Conservation (phyloP, 2,797 vertebrate species). For the Pseudomugil gertrudae region DNA sequence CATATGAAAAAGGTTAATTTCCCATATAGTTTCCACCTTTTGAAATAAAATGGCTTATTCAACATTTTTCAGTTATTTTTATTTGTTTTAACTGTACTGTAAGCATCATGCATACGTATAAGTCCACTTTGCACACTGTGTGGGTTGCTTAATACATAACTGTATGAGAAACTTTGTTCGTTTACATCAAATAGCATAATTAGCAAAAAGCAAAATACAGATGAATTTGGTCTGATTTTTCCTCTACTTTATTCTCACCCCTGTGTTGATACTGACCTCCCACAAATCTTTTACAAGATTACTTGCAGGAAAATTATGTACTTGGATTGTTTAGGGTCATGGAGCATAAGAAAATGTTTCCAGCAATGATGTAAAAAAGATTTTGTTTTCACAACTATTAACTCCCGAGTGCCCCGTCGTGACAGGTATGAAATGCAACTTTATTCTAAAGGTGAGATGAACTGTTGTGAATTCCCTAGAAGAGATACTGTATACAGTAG, state of each 20-base stretch:
- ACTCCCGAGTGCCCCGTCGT: background rate
- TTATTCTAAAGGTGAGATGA: slow-evolving; percentile 8
- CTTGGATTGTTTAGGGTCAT: slow-evolving; percentile 2
- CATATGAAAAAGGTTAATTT: no score
- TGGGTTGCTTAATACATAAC: background rate
- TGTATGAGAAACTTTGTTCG: background rate
- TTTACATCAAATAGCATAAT: background rate
- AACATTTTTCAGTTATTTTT: no score
- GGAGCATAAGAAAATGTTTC: background rate
- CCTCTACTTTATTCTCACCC: background rate
- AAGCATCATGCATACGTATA: background rate
- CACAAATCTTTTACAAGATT: no score
- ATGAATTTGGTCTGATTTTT: background rate
- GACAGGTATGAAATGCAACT: slow-evolving; percentile 10
- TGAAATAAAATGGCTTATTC: no score
- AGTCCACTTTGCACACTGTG: no score
- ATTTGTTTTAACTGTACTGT: background rate
- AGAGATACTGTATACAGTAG: no score
- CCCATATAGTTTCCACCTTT: no score
- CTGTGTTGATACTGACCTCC: no score
- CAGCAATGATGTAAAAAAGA: slow-evolving; percentile 5
- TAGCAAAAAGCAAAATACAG: background rate
- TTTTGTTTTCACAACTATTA: slow-evolving; percentile 6
- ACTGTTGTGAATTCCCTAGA: background rate
- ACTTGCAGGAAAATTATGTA: background rate